These are phyloP conservation scores for Apotomis capreana DNA, from an alignment of 2,888 invertebrate genomes.

Conservation along the genomic window DNA sequence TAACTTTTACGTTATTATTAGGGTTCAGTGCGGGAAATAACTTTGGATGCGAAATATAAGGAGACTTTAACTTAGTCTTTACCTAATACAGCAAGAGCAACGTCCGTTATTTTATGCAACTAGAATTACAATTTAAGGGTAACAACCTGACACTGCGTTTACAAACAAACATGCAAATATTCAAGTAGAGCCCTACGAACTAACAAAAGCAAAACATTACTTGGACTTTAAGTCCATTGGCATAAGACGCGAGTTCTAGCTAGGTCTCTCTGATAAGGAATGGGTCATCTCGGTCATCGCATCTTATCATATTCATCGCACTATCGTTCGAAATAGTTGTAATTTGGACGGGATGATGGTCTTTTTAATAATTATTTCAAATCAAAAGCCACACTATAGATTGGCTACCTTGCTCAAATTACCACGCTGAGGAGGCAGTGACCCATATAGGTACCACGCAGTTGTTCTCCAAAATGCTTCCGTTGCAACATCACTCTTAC, in stretches of 20 bases:
- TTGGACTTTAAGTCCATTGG: too few relatives aligned
- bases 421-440: too few relatives aligned
- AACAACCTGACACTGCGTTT: background rate
- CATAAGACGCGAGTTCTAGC: background rate
- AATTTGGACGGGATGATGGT: too few relatives aligned
- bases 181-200: background rate
- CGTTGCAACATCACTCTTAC: slow-evolving; percentile 10
- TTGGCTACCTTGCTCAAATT: too few relatives aligned
- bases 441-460: too few relatives aligned
- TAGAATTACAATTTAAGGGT: background rate
- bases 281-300: background rate
- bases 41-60: background rate
- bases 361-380: too few relatives aligned
- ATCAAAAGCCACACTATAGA: too few relatives aligned
- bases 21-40: background rate
- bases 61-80: background rate
- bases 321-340: too few relatives aligned
- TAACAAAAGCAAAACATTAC: too few relatives aligned
- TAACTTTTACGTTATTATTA: background rate
- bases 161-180: slow-evolving; percentile 17
- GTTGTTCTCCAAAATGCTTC: slow-evolving; percentile 3
- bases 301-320: background rate
- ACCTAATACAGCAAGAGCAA: background rate
- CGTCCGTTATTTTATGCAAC: background rate
- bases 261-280: background rate